Evolutionary conservation across 2,888 invertebrate species (phyloP), one percentile per base, ranked within the genome.

Genomic region (Pachymerium ferrugineum): DNA sequence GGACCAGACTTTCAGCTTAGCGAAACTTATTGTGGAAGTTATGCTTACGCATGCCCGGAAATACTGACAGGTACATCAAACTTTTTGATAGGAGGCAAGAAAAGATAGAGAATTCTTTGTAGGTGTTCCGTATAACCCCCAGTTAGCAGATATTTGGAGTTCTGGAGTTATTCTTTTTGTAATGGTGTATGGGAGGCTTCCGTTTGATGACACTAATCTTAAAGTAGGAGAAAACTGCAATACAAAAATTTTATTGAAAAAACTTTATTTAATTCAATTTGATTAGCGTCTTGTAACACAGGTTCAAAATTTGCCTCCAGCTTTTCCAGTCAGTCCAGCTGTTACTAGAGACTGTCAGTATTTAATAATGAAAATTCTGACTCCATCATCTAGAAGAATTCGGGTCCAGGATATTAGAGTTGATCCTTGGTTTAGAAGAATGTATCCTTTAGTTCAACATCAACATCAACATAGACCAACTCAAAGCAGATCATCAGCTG

Each of bases 31-130:
- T 72, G 72, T 28, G 72, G 72, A 5, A 72, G 72, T 47, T 72
- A 47, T 19, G 72, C 72, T 25, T 72, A 72, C 28, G 72, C 72
- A n/a, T 72, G 72, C 19, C 72, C 72, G 42, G 72, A 72, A 30
- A 72, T 72, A n/a, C 31, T 72, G 16, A 25, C 5, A 38, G 72
- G 72, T 72, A 72, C 5, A 10, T 5, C 14, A 67, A 67, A 1
- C 1, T 2, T 29, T 1, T 29, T 67, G 16, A 29, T 22, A n/a
- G n/a, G n/a, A n/a, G n/a, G n/a, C n/a, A 25, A 12, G 22, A 1
- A 25, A 29, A 25, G n/a, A 67, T 22, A 67, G 2, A 67, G 10
- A 29, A 12, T 70, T 3, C n/a, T 70, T 70, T 70, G 10, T 33
- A 70, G 70, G 70, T 33, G 19, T 35, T 31, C 70, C 70, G 0